Evolutionary conservation across 2,888 invertebrate genomes (phyloP), one percentile per base, ranked within the genome.

Genomic region (Orthonychiurus folsomi): DNA sequence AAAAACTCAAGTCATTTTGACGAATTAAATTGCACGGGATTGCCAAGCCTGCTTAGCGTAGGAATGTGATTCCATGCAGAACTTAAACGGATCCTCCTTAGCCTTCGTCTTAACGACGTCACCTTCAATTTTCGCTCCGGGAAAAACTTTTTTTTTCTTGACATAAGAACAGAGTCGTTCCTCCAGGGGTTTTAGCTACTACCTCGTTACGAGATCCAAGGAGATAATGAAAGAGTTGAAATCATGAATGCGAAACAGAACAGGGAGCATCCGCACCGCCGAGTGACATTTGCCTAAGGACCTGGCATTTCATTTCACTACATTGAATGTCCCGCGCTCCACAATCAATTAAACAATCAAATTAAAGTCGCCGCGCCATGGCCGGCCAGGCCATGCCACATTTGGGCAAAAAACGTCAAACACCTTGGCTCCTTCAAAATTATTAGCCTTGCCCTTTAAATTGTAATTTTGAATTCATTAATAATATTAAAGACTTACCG

Each of bases 151-250:
- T 37, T 9, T 27, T 2, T 53, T 56, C 20, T 37, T 21, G 57
- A 9, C 21, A 52, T 27, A 18, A 27, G 54, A n/a, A n/a, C 57
- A 52, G 62, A 21, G 54, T 20, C 48, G 54, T 60, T n/a, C 60
- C 60, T 15, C 25, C n/a, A 21, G 59, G 15, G n/a, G 26, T 37
- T 37, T 37, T 9, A 37, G 37, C 37, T 37, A 37, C 37, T 37
- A 37, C 37, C 37, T 37, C 37, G 37, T 37, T 37, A 37, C 37
- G 37, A 37, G 37, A 37, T 37, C 15, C 9, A 15, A 37, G 15
- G 15, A 37, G 37, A 37, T 37, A 37, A 37, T 37, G 37, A 37
- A 37, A 37, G 37, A 37, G 37, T 37, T 37, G 37, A 37, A 37
- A 37, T 37, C 37, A 37, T 37, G 37, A 15, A 37, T 15, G 37